A percentile compares a stretch with the other conserved stretches of the same genome.
Conservation (phyloP, 2,113 vertebrate species). For the Bolborhynchus lineola region DNA sequence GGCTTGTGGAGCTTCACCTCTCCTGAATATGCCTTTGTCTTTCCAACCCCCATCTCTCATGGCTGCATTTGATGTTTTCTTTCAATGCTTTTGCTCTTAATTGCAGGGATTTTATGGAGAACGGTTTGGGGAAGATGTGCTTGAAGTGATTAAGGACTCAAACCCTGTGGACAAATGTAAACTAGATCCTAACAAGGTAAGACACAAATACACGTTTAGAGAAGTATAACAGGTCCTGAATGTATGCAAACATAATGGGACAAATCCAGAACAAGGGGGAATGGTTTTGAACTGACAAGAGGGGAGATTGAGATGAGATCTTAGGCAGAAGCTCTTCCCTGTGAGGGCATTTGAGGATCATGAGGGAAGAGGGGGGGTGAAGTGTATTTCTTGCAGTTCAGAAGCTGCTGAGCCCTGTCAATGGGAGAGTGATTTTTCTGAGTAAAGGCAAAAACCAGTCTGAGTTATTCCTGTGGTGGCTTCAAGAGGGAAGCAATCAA, state of each 20-base stretch:
- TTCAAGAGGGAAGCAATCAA: not conserved
- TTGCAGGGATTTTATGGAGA: slow-evolving; percentile 95
- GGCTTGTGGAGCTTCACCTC: not conserved
- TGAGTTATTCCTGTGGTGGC: not conserved
- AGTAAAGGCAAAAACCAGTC: not conserved
- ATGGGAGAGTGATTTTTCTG: accelerated
- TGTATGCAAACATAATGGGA: accelerated
- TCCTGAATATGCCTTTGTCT: not conserved
- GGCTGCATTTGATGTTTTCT: not conserved
- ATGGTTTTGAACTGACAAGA: not conserved
- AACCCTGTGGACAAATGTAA: slow-evolving; percentile 99
- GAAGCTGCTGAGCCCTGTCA: not conserved
- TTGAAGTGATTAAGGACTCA: slow-evolving; percentile 98
- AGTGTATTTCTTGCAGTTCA: not conserved
- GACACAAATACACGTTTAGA: not conserved
- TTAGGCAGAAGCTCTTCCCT: not conserved
- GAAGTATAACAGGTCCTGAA: not conserved
- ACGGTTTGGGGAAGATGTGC: slow-evolving; percentile 93
- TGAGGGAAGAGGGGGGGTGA: not conserved
- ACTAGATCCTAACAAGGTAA: slow-evolving; percentile 95
- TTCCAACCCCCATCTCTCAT: not conserved
- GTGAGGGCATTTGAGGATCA: not conserved
- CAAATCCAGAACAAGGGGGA: not conserved
- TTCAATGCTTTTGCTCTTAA: slow-evolving; percentile 1
- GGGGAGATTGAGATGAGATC: not conserved